A percentile compares a stretch with the other conserved stretches of the same genome.
Conservation (phyloP, 2,113 vertebrate species). For the Rafetus swinhoei region DNA sequence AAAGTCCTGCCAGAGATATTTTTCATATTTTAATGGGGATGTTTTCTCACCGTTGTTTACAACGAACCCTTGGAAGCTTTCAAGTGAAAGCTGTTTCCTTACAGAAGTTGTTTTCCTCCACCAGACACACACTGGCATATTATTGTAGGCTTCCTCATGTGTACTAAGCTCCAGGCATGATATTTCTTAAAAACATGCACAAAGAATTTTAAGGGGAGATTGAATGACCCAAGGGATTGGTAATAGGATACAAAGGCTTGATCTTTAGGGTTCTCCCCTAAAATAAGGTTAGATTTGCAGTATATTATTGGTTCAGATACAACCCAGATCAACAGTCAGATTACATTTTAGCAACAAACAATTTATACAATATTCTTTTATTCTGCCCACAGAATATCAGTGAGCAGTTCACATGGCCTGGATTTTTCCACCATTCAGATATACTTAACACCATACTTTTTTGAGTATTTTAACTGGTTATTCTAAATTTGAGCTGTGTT, state of each 20-base stretch:
- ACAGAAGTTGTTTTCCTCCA: neutral
- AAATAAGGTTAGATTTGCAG: constrained; percentile 40
- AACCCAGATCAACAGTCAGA: constrained; percentile 26
- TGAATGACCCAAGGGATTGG: neutral
- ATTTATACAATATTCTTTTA: neutral
- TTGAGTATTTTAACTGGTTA: constrained; percentile 33
- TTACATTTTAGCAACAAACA: constrained; percentile 11
- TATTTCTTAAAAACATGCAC: constrained; percentile 39
- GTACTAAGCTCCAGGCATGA: neutral
- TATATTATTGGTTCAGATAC: neutral
- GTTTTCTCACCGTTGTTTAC: constrained; percentile 14
- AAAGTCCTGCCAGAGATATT: neutral
- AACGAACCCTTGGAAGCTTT: neutral
- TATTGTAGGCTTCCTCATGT: constrained; percentile 21
- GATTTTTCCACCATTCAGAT: neutral
- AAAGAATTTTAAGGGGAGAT: constrained; percentile 35
- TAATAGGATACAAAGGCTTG: neutral
- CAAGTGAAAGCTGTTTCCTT: constrained; percentile 15
- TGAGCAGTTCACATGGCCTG: neutral
- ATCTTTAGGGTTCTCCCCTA: constrained; percentile 31
- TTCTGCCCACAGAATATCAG: neutral
- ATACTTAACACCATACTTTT: constrained; percentile 36
- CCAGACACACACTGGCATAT: neutral
- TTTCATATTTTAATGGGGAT: constrained; percentile 7
- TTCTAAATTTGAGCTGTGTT: neutral